A percentile compares a stretch with the other conserved stretches of the same genome.
These are phyloP conservation scores for Pantherophis vulpinus DNA, from an alignment of 2,797 vertebrate genomes.

Conservation along the genomic window DNA sequence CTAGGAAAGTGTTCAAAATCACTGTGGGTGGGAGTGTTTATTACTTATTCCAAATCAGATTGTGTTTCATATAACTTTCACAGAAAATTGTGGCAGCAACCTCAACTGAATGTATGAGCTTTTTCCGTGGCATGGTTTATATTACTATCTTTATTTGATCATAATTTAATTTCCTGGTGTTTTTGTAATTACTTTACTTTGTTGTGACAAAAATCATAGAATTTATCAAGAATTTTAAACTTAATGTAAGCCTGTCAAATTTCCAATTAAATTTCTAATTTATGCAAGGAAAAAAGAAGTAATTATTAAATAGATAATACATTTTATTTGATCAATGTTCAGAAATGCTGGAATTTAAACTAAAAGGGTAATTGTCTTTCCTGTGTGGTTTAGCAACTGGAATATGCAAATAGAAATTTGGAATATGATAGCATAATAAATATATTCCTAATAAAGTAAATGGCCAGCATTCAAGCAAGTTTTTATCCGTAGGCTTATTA, in stretches of 20 bases:
- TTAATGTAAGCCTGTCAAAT: not conserved
- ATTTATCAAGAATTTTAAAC: not conserved
- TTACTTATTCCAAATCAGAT: not conserved
- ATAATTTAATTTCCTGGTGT: not conserved
- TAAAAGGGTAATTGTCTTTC: not conserved
- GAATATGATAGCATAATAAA: not conserved
- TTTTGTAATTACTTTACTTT: not conserved
- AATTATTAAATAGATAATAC: constrained; percentile 2
- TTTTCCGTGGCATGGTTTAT: not conserved
- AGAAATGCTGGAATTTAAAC: constrained; percentile 2
- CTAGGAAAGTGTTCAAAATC: not conserved
- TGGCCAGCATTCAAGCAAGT: not conserved
- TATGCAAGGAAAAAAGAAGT: not conserved
- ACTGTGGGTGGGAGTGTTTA: not conserved
- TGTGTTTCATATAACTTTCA: not conserved
- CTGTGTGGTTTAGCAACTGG: not conserved
- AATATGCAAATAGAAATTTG: not conserved
- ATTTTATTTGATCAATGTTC: not conserved
- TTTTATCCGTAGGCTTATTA: not conserved
- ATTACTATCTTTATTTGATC: not conserved
- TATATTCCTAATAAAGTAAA: not conserved
- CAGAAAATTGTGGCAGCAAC: not conserved
- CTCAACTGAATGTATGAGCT: not conserved
- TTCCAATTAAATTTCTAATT: not conserved
- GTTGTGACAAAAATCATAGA: not conserved